These are phyloP conservation scores for Eupelmus urozonus DNA, from an alignment of 2,888 invertebrate genomes.

Conservation along the genomic window DNA sequence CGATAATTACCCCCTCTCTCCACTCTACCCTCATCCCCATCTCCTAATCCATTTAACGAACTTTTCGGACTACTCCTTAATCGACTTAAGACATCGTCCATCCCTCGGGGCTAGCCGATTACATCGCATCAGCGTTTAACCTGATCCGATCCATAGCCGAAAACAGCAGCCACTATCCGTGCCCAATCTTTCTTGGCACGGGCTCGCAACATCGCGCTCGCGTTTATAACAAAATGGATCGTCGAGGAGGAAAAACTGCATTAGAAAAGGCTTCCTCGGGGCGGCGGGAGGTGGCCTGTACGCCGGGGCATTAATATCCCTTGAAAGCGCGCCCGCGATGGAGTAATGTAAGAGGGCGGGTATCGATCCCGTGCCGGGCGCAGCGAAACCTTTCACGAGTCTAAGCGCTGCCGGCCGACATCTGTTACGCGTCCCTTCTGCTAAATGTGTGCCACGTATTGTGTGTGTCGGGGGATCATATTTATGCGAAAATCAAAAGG, in stretches of 20 bases:
- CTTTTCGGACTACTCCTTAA: slow-evolving; percentile 26
- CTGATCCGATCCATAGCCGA: slow-evolving; percentile 16
- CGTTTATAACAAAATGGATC: slow-evolving; percentile 18
- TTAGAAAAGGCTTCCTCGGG: slow-evolving; percentile 48
- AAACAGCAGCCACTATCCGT: neutral
- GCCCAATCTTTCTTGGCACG: neutral
- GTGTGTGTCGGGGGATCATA: slow-evolving; percentile 3
- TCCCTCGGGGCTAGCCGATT: slow-evolving; percentile 9
- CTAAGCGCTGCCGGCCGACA: slow-evolving; percentile 37
- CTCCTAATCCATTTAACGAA: slow-evolving; percentile 10
- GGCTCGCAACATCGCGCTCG: neutral
- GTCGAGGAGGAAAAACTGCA: slow-evolving; percentile 31
- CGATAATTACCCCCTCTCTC: neutral
- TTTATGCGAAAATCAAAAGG: slow-evolving; percentile 41
- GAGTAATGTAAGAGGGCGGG: slow-evolving; percentile 45
- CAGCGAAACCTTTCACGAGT: slow-evolving; percentile 51
- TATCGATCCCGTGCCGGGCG: slow-evolving; percentile 54
- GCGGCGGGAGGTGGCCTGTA: slow-evolving; percentile 37
- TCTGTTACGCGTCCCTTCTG: slow-evolving; percentile 55
- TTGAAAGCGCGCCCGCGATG: no score
- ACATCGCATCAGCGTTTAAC: slow-evolving; percentile 30
- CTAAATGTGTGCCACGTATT: slow-evolving; percentile 44
- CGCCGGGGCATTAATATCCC: slow-evolving; percentile 52
- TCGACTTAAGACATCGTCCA: slow-evolving; percentile 9
- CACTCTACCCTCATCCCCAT: neutral